Evolutionary conservation across 1,140 invertebrate species (phyloP), one percentile per base, ranked within the genome.

Genomic region (Drosophila azteca): DNA sequence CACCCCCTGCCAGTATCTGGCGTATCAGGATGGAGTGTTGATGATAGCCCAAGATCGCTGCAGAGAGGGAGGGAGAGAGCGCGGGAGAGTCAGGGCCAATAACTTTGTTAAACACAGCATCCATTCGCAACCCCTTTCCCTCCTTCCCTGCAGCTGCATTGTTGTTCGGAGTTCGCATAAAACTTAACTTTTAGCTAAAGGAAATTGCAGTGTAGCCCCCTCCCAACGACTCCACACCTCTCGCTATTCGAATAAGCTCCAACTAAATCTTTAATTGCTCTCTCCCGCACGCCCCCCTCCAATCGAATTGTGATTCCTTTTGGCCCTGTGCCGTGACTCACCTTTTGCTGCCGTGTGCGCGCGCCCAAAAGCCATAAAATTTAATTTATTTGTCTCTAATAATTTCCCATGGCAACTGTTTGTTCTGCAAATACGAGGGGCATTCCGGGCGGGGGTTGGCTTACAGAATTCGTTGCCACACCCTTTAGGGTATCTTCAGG

Each of bases 371-470:
- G 79, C 79, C 70, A 88, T 88, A 88, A 88, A 88, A 83, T 88
- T 88, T 83, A 88, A 88, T 88, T 88, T 88, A 88, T 88, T 88
- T 88, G 83, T 83, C 71, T 79, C 83, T 83, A 88, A 88, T 88
- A 88, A 89, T 88, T 88, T 88, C 83, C 83, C 83, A 88, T 82
- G 83, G 84, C 84, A 87, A 88, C 80, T 88, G 83, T 89, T 88
- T 88, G 60, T 59, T 75, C 70, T 65, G 61, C 60, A 58, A 69
- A 69, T 49, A 52, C 17, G 20, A 51, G 31, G 46, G 31, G 11
- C 29, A 43, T 31, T 2, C 7, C 17, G 29, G 29, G 8, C n/a
- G 39, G 29, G 22, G 49, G 44, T 29, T 59, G 29, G n/a, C n/a
- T 17, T 9, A 13, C 3, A 7, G 15, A 43, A 39, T 13, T 43